phyloP scores from a whole-genome alignment of 2,113 vertebrate genomes.

The Microcebus ravelobensis region DNA sequence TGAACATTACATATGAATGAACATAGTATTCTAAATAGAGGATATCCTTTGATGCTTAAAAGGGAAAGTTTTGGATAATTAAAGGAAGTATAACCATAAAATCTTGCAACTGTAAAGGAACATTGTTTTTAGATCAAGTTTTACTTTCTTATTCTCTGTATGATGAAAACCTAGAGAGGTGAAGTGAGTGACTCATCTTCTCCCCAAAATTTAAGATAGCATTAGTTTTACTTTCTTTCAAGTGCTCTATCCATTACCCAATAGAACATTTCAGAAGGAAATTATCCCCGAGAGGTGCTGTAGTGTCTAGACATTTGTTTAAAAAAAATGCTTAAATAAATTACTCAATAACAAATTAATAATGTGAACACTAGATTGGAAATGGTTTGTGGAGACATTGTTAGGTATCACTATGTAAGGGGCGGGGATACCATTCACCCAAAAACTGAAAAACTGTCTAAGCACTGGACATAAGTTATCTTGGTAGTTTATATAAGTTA shows the following conservation, averaged over 20 bases:
- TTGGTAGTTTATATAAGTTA: neutral
- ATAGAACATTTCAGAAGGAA: neutral
- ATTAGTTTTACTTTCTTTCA: neutral
- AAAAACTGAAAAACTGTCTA: neutral
- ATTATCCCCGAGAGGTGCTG: neutral
- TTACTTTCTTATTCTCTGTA: neutral
- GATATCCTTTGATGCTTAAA: neutral
- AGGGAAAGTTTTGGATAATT: neutral
- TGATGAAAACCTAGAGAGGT: neutral
- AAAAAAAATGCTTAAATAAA: neutral
- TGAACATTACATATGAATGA: neutral
- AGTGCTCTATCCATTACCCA: neutral
- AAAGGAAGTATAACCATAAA: neutral
- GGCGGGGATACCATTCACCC: neutral
- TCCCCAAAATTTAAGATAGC: neutral
- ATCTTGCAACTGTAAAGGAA: neutral
- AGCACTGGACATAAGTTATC: neutral
- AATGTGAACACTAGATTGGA: neutral
- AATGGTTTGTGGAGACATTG: neutral
- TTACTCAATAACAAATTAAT: neutral
- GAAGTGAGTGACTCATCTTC: neutral
- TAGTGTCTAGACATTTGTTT: neutral
- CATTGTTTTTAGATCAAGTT: neutral
- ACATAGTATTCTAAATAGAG: neutral
- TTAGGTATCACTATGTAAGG: neutral